Evolutionary conservation across 1,140 invertebrate species (phyloP).

Genomic region (Drosophila kurseongensis): DNA sequence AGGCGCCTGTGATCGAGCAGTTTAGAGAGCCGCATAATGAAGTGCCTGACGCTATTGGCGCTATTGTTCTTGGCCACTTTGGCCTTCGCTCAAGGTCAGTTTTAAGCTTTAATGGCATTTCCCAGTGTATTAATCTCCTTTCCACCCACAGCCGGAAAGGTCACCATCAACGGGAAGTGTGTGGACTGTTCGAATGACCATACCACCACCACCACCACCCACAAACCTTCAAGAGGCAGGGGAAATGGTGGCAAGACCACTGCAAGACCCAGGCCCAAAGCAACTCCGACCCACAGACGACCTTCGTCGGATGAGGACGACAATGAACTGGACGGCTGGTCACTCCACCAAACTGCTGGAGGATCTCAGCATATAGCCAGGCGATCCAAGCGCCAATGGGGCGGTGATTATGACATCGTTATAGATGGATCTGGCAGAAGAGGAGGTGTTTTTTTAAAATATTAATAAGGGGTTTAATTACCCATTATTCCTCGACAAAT

Average conservation of each 20-base stretch:
- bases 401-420: constrained; percentile 36
- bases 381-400: constrained; percentile 50
- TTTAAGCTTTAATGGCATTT: not conserved
- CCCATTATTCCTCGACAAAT: too few species aligned
- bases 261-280: constrained; percentile 18
- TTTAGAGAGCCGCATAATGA: constrained; percentile 43
- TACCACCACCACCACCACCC: constrained; percentile 22
- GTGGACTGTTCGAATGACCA: constrained; percentile 40
- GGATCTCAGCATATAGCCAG: constrained; percentile 45
- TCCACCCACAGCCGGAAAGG: constrained; percentile 51
- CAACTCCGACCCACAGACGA: not conserved
- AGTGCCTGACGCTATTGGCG: constrained; percentile 29
- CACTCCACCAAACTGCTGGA: constrained; percentile 15
- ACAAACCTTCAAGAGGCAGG: not conserved
- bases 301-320: constrained; percentile 23
- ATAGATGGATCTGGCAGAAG: not conserved
- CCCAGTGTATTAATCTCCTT: constrained; percentile 1
- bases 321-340: constrained; percentile 24
- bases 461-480: too few species aligned
- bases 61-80: constrained; percentile 55
- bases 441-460: not conserved
- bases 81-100: constrained; percentile 52
- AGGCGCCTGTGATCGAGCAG: constrained; percentile 21
- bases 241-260: constrained; percentile 31
- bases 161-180: constrained; percentile 59